Percentiles rank a stretch among this genome's conserved stretches.
Evolutionary conservation across 2,888 invertebrate genomes (phyloP).

Genomic region (Rhodophaea formosa): DNA sequence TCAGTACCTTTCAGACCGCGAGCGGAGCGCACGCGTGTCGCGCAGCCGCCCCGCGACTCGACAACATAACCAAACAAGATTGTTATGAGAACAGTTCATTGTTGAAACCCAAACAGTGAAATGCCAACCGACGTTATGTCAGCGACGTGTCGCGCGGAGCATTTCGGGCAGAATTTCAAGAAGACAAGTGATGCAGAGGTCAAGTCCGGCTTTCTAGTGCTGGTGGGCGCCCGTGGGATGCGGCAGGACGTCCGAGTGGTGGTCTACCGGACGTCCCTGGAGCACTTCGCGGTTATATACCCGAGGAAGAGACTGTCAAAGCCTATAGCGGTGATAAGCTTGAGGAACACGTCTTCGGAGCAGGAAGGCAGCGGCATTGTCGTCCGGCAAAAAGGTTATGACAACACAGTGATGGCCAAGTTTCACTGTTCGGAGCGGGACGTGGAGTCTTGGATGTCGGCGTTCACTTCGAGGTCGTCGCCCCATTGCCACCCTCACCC

Average conservation of each 20-base stretch:
- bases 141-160: slow-evolving; percentile 48
- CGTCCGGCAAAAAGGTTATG: slow-evolving; percentile 83
- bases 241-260: slow-evolving; percentile 83
- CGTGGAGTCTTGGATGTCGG: slow-evolving; percentile 81
- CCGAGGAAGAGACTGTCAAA: slow-evolving; percentile 83
- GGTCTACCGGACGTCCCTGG: slow-evolving; percentile 83
- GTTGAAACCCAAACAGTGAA: slow-evolving; percentile 47
- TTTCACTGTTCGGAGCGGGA: slow-evolving; percentile 82
- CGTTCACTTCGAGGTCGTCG: slow-evolving; percentile 75
- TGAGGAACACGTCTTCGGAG: slow-evolving; percentile 82
- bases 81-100: slow-evolving; percentile 43
- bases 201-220: slow-evolving; percentile 83
- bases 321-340: slow-evolving; percentile 82
- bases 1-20: slow-evolving; percentile 49
- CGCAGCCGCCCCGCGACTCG: slow-evolving; percentile 30
- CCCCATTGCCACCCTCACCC: slow-evolving; percentile 71
- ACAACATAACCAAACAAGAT: slow-evolving; percentile 37
- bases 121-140: slow-evolving; percentile 69
- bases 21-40: slow-evolving; percentile 32
- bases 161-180: slow-evolving; percentile 59
- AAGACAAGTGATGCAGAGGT: slow-evolving; percentile 75
- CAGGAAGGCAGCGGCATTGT: slow-evolving; percentile 77
- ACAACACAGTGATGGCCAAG: slow-evolving; percentile 81
- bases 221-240: slow-evolving; percentile 80
- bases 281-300: slow-evolving; percentile 84